Evolutionary conservation across 2,888 invertebrate species (phyloP), one percentile per base, ranked within the genome.

Genomic region (Osmoderma eremita): DNA sequence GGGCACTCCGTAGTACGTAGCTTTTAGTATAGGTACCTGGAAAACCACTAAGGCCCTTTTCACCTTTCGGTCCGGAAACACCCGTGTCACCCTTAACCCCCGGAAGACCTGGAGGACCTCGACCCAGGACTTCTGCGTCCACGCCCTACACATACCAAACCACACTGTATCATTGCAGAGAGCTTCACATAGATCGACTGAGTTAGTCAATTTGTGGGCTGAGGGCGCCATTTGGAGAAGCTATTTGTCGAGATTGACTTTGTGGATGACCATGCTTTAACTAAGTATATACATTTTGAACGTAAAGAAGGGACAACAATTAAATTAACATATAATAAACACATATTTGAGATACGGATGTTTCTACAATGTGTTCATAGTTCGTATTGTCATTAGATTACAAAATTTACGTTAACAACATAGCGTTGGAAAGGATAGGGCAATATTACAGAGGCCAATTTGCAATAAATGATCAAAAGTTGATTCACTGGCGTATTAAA

Each of bases 41-140:
- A 71, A 83, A 76, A 75, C 86, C 86, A 73, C 82, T 79, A 73
- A 83, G 82, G 72, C 86, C 87, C 75, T 78, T 82, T 76, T 83
- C 81, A 72, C 84, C 84, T 76, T 78, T 82, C 65, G 75, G 76
- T 68, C 88, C 88, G 76, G 82, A 75, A 76, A 82, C 86, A 81
- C 86, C 90, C 81, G 77, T 75, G 72, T 86, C 85, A 73, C 88
- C 87, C 75, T 84, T 85, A 69, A 81, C 81, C 67, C 90, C 90
- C 20, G 88, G 86, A 53, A 87, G 86, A 67, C 91, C 91, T 49
- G 88, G 88, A 68, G 87, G 86, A 69, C 91, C 91, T 76, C 87
- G 86, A 73, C 85, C 84, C 79, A 87, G 83, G 71, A 86, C 86
- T 73, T 83, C 82, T 74, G 86, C 87, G 78, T 86, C 84, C 76